Evolutionary conservation across 1,140 invertebrate species (phyloP).

Genomic region (Drosophila eugracilis): DNA sequence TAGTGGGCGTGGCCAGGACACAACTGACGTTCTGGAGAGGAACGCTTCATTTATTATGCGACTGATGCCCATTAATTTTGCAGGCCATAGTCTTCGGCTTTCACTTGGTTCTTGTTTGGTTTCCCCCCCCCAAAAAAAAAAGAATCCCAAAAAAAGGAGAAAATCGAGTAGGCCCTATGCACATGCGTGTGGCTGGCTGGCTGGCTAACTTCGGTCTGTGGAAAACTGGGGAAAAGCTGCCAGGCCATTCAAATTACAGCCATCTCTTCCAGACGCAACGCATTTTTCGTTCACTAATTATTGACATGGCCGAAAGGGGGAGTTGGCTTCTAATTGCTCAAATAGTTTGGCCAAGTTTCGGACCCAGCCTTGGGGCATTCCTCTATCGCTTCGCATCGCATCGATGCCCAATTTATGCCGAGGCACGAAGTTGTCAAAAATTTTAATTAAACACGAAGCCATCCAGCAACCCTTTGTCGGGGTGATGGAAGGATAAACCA

Average conservation of each 20-base stretch:
- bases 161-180: background rate
- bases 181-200: no score
- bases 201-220: constrained; percentile 3
- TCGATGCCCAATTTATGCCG: constrained; percentile 70
- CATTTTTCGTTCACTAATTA: constrained; percentile 43
- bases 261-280: background rate
- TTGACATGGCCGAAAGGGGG: constrained; percentile 14
- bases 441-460: constrained; percentile 68
- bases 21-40: constrained; percentile 11
- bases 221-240: constrained; percentile 9
- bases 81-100: constrained; percentile 38
- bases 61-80: constrained; percentile 79
- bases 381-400: constrained; percentile 34
- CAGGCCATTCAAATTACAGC: background rate
- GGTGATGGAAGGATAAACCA: background rate
- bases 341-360: constrained; percentile 64
- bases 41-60: constrained; percentile 80
- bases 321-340: constrained; percentile 63
- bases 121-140: no score
- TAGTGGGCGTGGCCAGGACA: constrained; percentile 38
- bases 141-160: background rate
- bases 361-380: constrained; percentile 15
- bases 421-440: constrained; percentile 72
- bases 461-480: constrained; percentile 7
- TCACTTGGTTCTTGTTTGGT: background rate